Base-by-base conservation (phyloP, 2,113 vertebrate genomes). In the Anolis sagrei region DNA sequence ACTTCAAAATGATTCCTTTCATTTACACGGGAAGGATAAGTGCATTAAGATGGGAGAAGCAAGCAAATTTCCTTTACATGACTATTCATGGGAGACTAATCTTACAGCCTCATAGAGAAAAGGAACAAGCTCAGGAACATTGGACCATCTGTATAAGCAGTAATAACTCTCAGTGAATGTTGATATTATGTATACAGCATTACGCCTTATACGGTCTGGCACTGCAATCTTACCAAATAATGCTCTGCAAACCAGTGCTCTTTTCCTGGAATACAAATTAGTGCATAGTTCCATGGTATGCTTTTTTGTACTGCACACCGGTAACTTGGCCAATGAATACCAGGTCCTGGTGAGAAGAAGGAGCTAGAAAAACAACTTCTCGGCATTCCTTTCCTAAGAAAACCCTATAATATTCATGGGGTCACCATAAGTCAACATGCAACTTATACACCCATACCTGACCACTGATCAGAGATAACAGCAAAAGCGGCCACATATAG, bases 1-100 rank as follows among this genome's bases (percentile, higher is more conserved):
- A 36, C 66, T 83, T 83, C 81, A 83, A 87, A 72, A 62, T 58
- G 5, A 1, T 39, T 48, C 77, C 49, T 76, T 66, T 64, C 16
- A 83, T 82, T 51, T 66, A 83, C 79, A 77, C 11, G 10, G 13
- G 84, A 82, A 51, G 5, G 81, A 79, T 81, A 81, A 88, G 58
- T 81, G 68, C 36, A 69, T 58, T 68, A n/a, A 81, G 72, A 81
- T 9, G 10, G 79, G 58, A 66, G 78, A 74, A 66, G 16, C 23
- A 51, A 77, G 21, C 4, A 75, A 66, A 51, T 66, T 36, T 48
- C 54, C 39, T 49, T 62, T 49, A 49, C 25, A 48, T 86, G 48
- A 85, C 64, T 73, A 64, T 74, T 80, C 61, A 74, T 66, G 49
- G 44, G n/a, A 51, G n/a, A 80, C 9, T 29, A 66, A 81, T 51